Evolutionary conservation across 2,797 vertebrate genomes (phyloP).

Genomic region (Peromyscus melanophrys): DNA sequence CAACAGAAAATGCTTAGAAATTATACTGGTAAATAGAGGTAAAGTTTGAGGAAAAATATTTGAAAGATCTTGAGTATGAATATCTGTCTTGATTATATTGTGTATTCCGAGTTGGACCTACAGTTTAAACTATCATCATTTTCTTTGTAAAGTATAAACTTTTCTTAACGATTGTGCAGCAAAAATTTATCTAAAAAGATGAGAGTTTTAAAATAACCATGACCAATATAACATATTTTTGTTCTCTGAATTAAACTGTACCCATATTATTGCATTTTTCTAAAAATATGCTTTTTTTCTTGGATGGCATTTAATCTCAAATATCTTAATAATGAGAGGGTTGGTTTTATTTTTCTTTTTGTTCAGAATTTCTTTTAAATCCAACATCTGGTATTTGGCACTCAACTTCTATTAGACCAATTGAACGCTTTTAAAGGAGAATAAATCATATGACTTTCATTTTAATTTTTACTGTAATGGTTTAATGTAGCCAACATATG

Average conservation of each 20-base stretch:
- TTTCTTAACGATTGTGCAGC: neutral
- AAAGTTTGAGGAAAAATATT: conserved; percentile 36
- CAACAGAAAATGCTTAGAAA: conserved; percentile 14
- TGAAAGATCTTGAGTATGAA: neutral
- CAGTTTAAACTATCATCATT: conserved; percentile 41
- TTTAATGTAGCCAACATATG: conserved; percentile 84
- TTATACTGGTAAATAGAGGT: conserved; percentile 12
- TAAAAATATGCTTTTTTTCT: conserved; percentile 60
- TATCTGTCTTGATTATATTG: conserved; percentile 10
- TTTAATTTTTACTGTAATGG: conserved; percentile 86
- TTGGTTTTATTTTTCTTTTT: conserved; percentile 58
- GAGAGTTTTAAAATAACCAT: conserved; percentile 39
- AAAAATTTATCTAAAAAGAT: conserved; percentile 42
- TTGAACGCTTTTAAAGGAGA: conserved; percentile 81
- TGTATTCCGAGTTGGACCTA: neutral
- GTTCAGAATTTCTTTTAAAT: conserved; percentile 81
- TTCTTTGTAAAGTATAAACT: conserved; percentile 59
- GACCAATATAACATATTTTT: conserved; percentile 48
- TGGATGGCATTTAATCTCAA: conserved; percentile 63
- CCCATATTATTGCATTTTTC: neutral
- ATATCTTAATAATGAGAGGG: conserved; percentile 68
- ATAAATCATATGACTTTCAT: conserved; percentile 86
- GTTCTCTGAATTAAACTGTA: neutral
- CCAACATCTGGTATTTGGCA: conserved; percentile 84
- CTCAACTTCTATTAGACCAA: conserved; percentile 80